These are phyloP conservation scores for Ligdia adustata DNA, from an alignment of 2,888 invertebrate genomes.

Conservation along the genomic window DNA sequence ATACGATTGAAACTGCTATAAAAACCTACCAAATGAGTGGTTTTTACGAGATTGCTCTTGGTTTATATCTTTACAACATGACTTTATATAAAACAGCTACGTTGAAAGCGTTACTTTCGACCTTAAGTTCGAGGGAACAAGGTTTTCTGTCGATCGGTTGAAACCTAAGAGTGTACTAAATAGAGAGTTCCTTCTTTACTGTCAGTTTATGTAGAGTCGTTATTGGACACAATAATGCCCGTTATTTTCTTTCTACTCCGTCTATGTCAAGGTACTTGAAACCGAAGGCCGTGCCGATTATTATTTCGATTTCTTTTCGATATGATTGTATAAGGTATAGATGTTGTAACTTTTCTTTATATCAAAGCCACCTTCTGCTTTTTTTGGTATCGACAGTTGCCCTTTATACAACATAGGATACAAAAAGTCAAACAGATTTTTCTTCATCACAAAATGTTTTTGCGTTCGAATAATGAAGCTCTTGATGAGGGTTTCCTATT, in stretches of 20 bases:
- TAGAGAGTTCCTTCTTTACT: constrained; percentile 47
- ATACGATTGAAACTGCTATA: constrained; percentile 37
- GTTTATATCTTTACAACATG: constrained; percentile 49
- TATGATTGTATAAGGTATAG: background rate
- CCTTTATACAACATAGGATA: no score
- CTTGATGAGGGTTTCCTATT: background rate
- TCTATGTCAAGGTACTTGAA: constrained; percentile 9
- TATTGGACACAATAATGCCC: constrained; percentile 50
- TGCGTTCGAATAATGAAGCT: no score
- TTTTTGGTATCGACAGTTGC: background rate
- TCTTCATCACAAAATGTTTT: no score
- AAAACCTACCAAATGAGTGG: constrained; percentile 36
- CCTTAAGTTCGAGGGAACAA: constrained; percentile 39
- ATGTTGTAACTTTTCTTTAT: background rate
- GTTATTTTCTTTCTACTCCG: constrained; percentile 34
- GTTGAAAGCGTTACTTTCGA: constrained; percentile 31
- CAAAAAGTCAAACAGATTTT: no score
- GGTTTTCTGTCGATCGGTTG: constrained; percentile 36
- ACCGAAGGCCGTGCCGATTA: constrained; percentile 12
- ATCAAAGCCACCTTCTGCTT: background rate
- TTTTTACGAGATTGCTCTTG: constrained; percentile 53
- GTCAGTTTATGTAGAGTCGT: constrained; percentile 57
- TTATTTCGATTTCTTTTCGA: constrained; percentile 22
- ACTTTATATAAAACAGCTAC: constrained; percentile 30
- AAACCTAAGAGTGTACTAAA: constrained; percentile 38